A percentile compares a stretch with the other conserved stretches of the same genome.
phyloP scores from a whole-genome alignment of 1,140 invertebrate genomes.

The Brachionus koreanus region DNA sequence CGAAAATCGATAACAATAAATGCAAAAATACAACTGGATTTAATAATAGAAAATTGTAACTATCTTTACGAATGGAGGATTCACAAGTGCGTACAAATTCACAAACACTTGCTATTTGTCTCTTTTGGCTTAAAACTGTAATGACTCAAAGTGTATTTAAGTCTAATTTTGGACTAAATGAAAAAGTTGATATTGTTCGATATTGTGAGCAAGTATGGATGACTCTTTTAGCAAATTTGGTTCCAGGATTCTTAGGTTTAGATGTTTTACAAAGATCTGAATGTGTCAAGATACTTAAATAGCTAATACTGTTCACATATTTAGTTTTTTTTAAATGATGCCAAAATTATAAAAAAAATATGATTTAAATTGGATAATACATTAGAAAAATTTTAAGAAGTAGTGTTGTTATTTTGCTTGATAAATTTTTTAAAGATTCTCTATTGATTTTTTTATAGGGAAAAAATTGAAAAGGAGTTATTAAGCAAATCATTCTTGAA shows the following conservation, averaged over 20 bases:
- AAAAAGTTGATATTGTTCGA: background rate
- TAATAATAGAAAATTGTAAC: background rate
- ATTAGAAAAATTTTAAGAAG: background rate
- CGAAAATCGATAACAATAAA: background rate
- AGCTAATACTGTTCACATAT: too few relatives aligned
- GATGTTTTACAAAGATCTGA: background rate
- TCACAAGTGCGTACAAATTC: background rate
- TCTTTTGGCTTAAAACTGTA: background rate
- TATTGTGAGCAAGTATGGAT: background rate
- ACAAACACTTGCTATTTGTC: background rate
- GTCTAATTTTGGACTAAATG: background rate
- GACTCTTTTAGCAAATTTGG: background rate
- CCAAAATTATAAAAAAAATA: background rate
- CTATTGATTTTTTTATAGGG: background rate
- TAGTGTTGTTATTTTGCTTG: background rate
- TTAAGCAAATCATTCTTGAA: background rate
- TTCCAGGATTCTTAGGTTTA: background rate
- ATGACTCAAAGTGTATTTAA: background rate
- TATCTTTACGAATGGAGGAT: too few relatives aligned
- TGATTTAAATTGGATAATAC: background rate
- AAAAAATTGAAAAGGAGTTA: background rate
- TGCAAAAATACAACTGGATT: background rate
- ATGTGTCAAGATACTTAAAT: too few relatives aligned
- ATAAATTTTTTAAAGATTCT: background rate
- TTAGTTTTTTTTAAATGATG: too few relatives aligned